Conservation (phyloP, 2,113 vertebrate genomes). For the Clinocottus analis region DNA sequence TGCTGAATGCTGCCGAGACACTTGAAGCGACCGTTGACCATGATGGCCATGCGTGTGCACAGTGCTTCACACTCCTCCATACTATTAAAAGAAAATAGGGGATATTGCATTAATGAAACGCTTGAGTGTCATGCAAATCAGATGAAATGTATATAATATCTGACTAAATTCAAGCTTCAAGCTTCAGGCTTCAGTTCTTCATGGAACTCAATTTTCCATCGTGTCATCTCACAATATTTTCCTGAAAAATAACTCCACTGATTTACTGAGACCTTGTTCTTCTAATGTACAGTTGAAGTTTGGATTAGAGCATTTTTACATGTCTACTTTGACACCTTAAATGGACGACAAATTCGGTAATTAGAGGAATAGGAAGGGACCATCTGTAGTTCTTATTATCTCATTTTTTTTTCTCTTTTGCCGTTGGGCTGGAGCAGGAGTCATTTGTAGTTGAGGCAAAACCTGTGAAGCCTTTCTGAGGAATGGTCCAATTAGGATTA, state of each 20-base stretch:
- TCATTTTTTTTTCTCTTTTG: constrained; percentile 48
- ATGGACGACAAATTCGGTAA: constrained; percentile 60
- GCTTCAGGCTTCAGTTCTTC: too few species aligned
- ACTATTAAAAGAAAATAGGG: constrained; percentile 45
- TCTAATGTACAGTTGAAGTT: constrained; percentile 17
- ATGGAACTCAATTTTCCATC: not conserved
- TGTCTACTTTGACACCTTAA: constrained; percentile 43
- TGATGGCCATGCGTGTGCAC: constrained; percentile 95
- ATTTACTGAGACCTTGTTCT: not conserved
- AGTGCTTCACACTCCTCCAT: constrained; percentile 84
- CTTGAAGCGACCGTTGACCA: constrained; percentile 93
- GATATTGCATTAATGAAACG: not conserved
- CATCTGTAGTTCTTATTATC: constrained; percentile 64
- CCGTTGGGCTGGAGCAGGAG: constrained; percentile 30
- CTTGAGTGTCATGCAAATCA: not conserved
- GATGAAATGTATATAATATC: too few species aligned
- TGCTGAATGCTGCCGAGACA: constrained; percentile 97
- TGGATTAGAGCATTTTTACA: constrained; percentile 26
- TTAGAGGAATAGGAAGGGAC: constrained; percentile 48
- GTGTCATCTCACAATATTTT: not conserved
- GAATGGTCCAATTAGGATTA: constrained; percentile 76
- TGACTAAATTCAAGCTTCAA: too few species aligned
- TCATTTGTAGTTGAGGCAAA: constrained; percentile 55
- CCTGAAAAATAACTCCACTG: not conserved
- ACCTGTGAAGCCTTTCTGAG: constrained; percentile 69